A percentile compares a stretch with the other conserved stretches of the same genome.
Evolutionary conservation across 1,140 invertebrate species (phyloP).

Genomic region (Dreissena rostriformis): DNA sequence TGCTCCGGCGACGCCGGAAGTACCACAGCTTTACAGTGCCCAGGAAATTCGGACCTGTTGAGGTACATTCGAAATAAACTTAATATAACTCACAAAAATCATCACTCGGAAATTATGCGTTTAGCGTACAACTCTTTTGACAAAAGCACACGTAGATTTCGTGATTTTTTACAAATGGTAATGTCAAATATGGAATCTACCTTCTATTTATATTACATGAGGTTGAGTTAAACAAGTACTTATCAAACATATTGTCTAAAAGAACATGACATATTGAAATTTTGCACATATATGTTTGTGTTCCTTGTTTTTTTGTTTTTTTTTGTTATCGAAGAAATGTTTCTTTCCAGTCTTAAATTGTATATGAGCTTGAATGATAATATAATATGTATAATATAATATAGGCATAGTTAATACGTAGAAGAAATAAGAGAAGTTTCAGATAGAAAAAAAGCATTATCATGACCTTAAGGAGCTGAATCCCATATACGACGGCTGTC

Average conservation of each 20-base stretch:
- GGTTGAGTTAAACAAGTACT: background rate
- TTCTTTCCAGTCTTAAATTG: background rate
- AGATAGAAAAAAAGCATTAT: too few species aligned
- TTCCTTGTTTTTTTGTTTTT: background rate
- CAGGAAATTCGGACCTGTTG: slow-evolving; percentile 39
- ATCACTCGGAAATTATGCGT: too few species aligned
- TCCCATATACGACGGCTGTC: slow-evolving; percentile 64
- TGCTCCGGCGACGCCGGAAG: slow-evolving; percentile 1
- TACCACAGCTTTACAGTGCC: slow-evolving; percentile 1
- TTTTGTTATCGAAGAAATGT: background rate
- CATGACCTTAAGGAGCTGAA: slow-evolving; percentile 66
- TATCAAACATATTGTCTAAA: background rate
- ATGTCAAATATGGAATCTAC: too few species aligned
- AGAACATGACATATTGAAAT: background rate
- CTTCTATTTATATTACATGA: too few species aligned
- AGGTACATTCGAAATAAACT: slow-evolving; percentile 20
- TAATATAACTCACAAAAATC: background rate
- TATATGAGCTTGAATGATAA: too few species aligned
- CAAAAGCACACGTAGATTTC: too few species aligned
- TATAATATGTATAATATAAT: too few species aligned
- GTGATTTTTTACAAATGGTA: too few species aligned
- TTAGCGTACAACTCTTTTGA: too few species aligned
- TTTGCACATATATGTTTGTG: background rate
- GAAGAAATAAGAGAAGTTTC: too few species aligned
- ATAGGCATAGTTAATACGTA: too few species aligned